phyloP scores from a whole-genome alignment of 1,140 invertebrate genomes.

The Drosophila prosaltans region DNA sequence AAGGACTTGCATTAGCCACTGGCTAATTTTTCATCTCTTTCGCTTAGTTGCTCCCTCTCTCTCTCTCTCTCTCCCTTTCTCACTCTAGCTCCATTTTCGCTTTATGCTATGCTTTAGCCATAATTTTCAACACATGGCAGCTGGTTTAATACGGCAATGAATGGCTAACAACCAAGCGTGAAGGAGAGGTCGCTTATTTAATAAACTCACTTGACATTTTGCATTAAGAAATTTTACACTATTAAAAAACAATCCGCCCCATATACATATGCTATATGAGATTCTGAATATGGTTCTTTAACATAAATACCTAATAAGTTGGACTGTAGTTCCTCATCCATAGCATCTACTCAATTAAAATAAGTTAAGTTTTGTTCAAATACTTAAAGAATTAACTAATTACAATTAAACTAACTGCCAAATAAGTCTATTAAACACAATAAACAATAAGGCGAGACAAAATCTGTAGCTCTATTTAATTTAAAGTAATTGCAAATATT shows the following conservation, averaged over 20 bases:
- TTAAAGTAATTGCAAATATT: not conserved
- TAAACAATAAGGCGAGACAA: too few relatives aligned
- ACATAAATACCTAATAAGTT: too few relatives aligned
- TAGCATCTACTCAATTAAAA: too few relatives aligned
- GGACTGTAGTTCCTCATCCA: too few relatives aligned
- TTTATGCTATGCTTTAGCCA: not conserved
- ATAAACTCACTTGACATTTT: slow-evolving; percentile 2
- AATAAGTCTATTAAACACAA: too few relatives aligned
- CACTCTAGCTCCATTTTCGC: not conserved
- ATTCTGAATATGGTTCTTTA: too few relatives aligned
- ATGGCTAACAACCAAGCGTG: not conserved
- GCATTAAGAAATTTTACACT: not conserved
- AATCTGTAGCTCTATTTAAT: not conserved
- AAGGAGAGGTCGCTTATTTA: not conserved
- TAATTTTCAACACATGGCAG: not conserved
- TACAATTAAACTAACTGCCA: too few relatives aligned
- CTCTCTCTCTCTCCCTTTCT: not conserved
- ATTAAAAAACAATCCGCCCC: too few relatives aligned
- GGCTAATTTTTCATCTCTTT: slow-evolving; percentile 37
- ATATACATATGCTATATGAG: too few relatives aligned
- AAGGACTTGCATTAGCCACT: slow-evolving; percentile 16
- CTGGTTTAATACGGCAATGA: not conserved
- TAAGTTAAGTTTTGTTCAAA: too few relatives aligned
- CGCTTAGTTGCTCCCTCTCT: slow-evolving; percentile 3
- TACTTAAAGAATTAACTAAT: too few relatives aligned